These are phyloP conservation scores for Muscina levida DNA, from an alignment of 2,888 invertebrate genomes.

Conservation along the genomic window DNA sequence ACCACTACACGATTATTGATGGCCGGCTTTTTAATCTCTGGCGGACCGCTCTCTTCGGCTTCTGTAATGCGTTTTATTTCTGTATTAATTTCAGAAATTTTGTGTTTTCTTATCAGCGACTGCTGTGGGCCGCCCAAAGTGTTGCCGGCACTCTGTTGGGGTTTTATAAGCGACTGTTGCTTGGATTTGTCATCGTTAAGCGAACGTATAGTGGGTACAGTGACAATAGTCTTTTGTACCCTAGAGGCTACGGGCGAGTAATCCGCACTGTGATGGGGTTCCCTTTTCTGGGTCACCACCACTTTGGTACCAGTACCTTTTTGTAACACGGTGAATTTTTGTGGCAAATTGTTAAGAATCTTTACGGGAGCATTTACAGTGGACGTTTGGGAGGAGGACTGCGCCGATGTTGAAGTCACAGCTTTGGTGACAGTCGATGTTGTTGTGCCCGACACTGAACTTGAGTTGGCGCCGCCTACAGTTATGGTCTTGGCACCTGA, in stretches of 20 bases:
- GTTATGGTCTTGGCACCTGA: slow-evolving; percentile 29
- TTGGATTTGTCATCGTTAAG: slow-evolving; percentile 67
- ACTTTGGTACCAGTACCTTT: slow-evolving; percentile 69
- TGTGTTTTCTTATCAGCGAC: slow-evolving; percentile 69
- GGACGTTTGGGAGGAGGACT: slow-evolving; percentile 29
- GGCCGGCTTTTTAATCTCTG: slow-evolving; percentile 71
- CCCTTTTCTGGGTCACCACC: slow-evolving; percentile 72
- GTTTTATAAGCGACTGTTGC: slow-evolving; percentile 11
- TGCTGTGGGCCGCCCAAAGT: too few species aligned
- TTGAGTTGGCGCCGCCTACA: slow-evolving; percentile 1
- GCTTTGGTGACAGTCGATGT: slow-evolving; percentile 32
- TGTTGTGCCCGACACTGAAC: slow-evolving; percentile 4
- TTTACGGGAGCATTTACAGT: slow-evolving; percentile 51
- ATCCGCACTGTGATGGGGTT: slow-evolving; percentile 50
- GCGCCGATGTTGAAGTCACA: slow-evolving; percentile 23
- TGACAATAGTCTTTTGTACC: slow-evolving; percentile 69
- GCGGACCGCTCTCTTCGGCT: slow-evolving; percentile 36
- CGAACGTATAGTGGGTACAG: slow-evolving; percentile 70
- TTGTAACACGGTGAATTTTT: slow-evolving; percentile 72
- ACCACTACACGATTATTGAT: slow-evolving; percentile 70
- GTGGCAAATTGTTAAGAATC: slow-evolving; percentile 66
- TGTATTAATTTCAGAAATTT: slow-evolving; percentile 74
- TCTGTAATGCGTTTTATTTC: slow-evolving; percentile 71
- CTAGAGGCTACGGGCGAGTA: slow-evolving; percentile 65
- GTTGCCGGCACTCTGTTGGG: slow-evolving; percentile 18